phyloP scores from a whole-genome alignment of 2,888 invertebrate genomes.

The Drosophila neonasuta region DNA sequence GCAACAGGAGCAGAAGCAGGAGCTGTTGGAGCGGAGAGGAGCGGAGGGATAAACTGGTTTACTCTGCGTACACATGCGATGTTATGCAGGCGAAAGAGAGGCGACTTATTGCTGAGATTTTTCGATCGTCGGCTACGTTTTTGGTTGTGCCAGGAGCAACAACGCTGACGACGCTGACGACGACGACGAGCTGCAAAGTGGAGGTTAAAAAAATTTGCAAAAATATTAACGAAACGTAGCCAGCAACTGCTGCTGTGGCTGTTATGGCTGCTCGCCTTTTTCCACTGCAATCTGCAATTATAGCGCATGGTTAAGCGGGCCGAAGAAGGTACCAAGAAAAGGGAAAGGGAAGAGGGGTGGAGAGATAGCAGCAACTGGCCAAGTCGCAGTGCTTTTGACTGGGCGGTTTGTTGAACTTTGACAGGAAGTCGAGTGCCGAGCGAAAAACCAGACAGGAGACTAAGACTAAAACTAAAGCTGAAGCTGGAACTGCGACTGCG shows the following conservation, averaged over 20 bases:
- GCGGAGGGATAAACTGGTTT: conserved; percentile 59
- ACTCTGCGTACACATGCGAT: conserved; percentile 66
- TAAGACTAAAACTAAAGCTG: conserved; percentile 55
- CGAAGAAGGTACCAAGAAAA: not conserved
- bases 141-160: conserved; percentile 58
- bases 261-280: conserved; percentile 67
- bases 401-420: conserved; percentile 76
- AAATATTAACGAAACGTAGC: conserved; percentile 76
- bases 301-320: conserved; percentile 57
- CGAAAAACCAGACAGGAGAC: conserved; percentile 55
- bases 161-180: conserved; percentile 13
- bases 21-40: not conserved
- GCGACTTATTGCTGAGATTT: conserved; percentile 47
- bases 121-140: conserved; percentile 53
- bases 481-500: conserved; percentile 8
- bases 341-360: not conserved
- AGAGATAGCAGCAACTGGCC: conserved; percentile 13
- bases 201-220: conserved; percentile 77
- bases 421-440: conserved; percentile 68
- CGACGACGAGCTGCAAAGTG: conserved; percentile 67
- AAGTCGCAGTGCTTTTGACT: conserved; percentile 54
- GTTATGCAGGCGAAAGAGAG: conserved; percentile 29
- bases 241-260: conserved; percentile 57
- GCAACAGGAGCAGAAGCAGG: not conserved
- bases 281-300: conserved; percentile 75